Evolutionary conservation across 1,140 invertebrate species (phyloP), one percentile per base, ranked within the genome.

Genomic region (Drosophila rufa): DNA sequence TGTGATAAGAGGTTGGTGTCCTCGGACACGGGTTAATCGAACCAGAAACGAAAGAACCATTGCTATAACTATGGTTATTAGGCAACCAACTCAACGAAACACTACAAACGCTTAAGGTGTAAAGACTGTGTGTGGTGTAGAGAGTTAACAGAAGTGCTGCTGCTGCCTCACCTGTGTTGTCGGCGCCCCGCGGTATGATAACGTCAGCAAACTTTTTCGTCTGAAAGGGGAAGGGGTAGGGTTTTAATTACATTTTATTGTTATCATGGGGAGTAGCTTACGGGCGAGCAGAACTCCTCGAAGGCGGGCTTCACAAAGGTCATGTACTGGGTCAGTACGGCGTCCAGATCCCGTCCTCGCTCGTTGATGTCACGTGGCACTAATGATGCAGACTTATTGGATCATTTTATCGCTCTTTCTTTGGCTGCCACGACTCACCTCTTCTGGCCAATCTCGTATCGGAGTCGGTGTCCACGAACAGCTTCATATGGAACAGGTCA

Each of bases 121-220:
- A 67, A 67, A 67, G 60, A 66, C 45, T 55, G 62, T 67, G 46
- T 50, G 36, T 55, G 50, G 30, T 65, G 60, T 61, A 56, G 57
- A 66, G 69, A 64, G 70, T 76, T 61, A 80, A 71, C 42, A 46
- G 9, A 51, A 33, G 46, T 55, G 51, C 36, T 61, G 30, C 50
- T 48, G 30, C 14, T 27, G 22, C 45, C 94, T 96, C 94, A 98
- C 98, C 98, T 94, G 95, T 96, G 92, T 99, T 99, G 92, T 99
- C 98, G 40, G 98, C 98, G 74, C 98, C 98, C 79, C 98, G 94
- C 12, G 99, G 99, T 93, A 99, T 99, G 78, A 99, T 99, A 36
- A 99, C 98, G 94, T 99, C 99, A 57, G 99, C 99, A 95, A 99
- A 99, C 93, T 99, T 99, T 94, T 99, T 99, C 1, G 99, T 99